Conservation (phyloP, 2,113 vertebrate genomes). For the Chascanopsetta lugubris region DNA sequence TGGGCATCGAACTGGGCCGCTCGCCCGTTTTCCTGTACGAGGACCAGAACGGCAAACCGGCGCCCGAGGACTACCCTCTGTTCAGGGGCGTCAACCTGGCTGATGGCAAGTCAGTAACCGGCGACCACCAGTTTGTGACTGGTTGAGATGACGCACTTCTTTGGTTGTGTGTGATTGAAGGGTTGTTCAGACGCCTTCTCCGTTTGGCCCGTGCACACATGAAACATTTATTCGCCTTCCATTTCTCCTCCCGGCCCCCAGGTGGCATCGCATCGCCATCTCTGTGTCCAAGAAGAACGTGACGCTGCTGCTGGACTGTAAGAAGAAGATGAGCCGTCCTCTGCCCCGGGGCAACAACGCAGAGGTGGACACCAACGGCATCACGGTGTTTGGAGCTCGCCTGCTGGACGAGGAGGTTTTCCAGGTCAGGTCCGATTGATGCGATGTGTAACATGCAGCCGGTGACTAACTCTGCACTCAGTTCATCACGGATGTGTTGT, state of each 20-base stretch:
- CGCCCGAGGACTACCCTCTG: slow-evolving; percentile 86
- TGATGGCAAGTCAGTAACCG: slow-evolving; percentile 93
- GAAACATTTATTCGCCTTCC: slow-evolving; percentile 33
- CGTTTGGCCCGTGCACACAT: slow-evolving; percentile 15
- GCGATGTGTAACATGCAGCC: too few relatives aligned
- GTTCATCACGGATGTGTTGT: too few relatives aligned
- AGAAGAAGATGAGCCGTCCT: slow-evolving; percentile 85
- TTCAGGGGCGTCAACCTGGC: slow-evolving; percentile 89
- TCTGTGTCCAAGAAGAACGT: slow-evolving; percentile 88
- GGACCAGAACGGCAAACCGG: slow-evolving; percentile 87
- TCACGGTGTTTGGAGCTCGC: slow-evolving; percentile 89
- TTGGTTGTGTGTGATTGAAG: too few relatives aligned
- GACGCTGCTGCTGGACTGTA: slow-evolving; percentile 90
- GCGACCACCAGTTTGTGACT: slow-evolving; percentile 53
- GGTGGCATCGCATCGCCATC: slow-evolving; percentile 91
- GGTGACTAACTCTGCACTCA: too few relatives aligned
- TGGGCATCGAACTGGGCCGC: slow-evolving; percentile 88
- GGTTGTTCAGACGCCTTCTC: neutral
- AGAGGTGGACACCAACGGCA: slow-evolving; percentile 85
- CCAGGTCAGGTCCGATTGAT: slow-evolving; percentile 89
- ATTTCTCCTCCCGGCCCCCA: slow-evolving; percentile 54
- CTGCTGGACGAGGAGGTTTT: slow-evolving; percentile 90
- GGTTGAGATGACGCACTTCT: slow-evolving; percentile 46
- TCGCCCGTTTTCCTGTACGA: slow-evolving; percentile 90
- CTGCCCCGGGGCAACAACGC: slow-evolving; percentile 84